Base-by-base conservation (phyloP, 2,888 invertebrate species). In the Pedicia rivosa region DNA sequence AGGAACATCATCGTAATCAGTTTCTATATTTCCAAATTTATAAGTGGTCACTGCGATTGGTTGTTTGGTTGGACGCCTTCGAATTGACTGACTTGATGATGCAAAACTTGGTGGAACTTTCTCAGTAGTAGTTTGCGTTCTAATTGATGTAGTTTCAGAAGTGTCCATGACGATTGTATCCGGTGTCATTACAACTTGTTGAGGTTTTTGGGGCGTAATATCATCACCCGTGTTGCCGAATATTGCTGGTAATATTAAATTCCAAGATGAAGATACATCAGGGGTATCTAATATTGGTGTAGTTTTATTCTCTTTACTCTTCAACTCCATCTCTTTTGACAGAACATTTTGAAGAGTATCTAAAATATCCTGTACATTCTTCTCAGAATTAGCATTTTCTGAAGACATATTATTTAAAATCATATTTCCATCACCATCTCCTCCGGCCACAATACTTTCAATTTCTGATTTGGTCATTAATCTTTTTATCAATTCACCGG, bases 401-500 rank as follows among this genome's bases (percentile, higher is more conserved):
- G 50, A 38, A 2, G 25, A 25, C 35, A 35, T 12, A 39, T 62
- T 59, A 34, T 59, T 52, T 3, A 60, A 54, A 1, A 58, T 53
- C 2, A 58, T 60, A 39, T 66, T 62, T 36, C 70, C 73, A 31
- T 77, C 72, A 40, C 74, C 75, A 52, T 82, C 82, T 1, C 83
- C 82, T 24, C 77, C 79, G 0, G 86, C 86, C 22, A 86, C 82
- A 41, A 87, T 78, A 28, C 80, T 77, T 53, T 83, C 82, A 44
- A 87, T 86, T 61, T 87, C 82, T 50, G 80, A 72, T 47, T 83
- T 62, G 6, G 84, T 83, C 86, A 87, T 87, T 22, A 84, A 65
- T 41, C 80, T 68, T 50, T 82, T 83, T 1, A 86, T 75, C 15
- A 86, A 65, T 50, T 86, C 81, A 10, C 86, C 86, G 38, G 76